These are phyloP conservation scores for Nymphalis io DNA, from an alignment of 1,140 invertebrate genomes.

Conservation along the genomic window DNA sequence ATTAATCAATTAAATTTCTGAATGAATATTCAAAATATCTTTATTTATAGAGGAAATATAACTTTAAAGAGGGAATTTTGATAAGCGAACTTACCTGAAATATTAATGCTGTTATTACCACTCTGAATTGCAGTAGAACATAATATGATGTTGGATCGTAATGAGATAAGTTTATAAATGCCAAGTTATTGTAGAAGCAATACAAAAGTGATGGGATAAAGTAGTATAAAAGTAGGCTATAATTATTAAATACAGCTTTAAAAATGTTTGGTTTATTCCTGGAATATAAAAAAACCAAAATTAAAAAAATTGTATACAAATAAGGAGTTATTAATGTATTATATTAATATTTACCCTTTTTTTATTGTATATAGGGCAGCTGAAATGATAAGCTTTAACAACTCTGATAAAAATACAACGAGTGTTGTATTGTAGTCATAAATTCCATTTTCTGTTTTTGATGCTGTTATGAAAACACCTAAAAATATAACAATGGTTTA, in stretches of 20 bases:
- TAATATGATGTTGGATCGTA: slow-evolving; percentile 98
- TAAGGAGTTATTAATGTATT: not conserved
- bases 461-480: slow-evolving; percentile 95
- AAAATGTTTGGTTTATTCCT: slow-evolving; percentile 69
- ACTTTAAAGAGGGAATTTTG: not conserved
- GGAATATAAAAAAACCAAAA: slow-evolving; percentile 62
- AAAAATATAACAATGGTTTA: too few relatives aligned
- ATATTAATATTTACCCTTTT: slow-evolving; percentile 80
- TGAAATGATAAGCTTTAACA: slow-evolving; percentile 91
- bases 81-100: slow-evolving; percentile 88
- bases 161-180: slow-evolving; percentile 93
- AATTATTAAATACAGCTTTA: slow-evolving; percentile 80
- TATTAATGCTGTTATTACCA: slow-evolving; percentile 94
- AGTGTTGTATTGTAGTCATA: slow-evolving; percentile 94
- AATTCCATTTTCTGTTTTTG: slow-evolving; percentile 88
- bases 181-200: slow-evolving; percentile 97
- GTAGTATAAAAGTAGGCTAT: slow-evolving; percentile 89
- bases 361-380: slow-evolving; percentile 86
- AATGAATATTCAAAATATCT: too few relatives aligned
- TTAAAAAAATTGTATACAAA: not conserved
- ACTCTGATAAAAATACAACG: slow-evolving; percentile 93
- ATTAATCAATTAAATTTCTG: too few relatives aligned
- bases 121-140: slow-evolving; percentile 94
- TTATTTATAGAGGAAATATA: too few relatives aligned
- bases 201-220: slow-evolving; percentile 95